These are phyloP conservation scores for Adrianichthys oophorus DNA, from an alignment of 2,797 vertebrate genomes.

Conservation along the genomic window DNA sequence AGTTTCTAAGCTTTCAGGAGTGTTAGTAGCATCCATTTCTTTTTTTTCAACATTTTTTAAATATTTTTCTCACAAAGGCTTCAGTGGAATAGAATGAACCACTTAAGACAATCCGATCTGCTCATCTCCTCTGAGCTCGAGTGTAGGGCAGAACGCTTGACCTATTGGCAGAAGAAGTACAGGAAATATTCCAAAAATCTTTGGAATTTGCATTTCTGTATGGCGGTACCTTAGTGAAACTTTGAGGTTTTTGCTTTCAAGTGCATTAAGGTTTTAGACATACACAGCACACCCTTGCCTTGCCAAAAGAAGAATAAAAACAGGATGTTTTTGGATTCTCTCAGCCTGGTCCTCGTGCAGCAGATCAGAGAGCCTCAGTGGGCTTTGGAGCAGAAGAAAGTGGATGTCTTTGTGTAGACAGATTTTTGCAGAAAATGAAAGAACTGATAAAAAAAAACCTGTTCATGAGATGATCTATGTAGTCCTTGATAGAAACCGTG, in stretches of 20 bases:
- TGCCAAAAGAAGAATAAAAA: conserved; percentile 47
- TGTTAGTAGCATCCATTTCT: conserved; percentile 41
- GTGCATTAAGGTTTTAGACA: conserved; percentile 65
- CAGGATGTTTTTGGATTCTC: conserved; percentile 39
- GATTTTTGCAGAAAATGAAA: conserved; percentile 27
- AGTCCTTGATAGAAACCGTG: conserved; percentile 57
- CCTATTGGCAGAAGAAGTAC: conserved; percentile 32
- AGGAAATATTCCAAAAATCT: conserved; percentile 15
- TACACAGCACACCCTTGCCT: conserved; percentile 38
- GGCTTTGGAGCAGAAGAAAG: conserved; percentile 17
- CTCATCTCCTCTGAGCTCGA: conserved; percentile 35
- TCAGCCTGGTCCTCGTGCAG: conserved; percentile 35
- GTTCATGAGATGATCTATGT: conserved; percentile 34
- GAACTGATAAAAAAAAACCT: conserved; percentile 35
- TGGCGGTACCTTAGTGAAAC: conserved; percentile 55
- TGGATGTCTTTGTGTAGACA: conserved; percentile 24
- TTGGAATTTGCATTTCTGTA: conserved; percentile 44
- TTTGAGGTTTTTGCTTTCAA: conserved; percentile 49
- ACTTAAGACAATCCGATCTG: conserved; percentile 28
- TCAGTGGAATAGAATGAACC: conserved; percentile 49
- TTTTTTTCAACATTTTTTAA: no score
- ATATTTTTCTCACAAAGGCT: conserved; percentile 29
- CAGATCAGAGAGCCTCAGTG: conserved; percentile 23
- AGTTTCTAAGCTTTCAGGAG: conserved; percentile 52
- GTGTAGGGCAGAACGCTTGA: conserved; percentile 40